Evolutionary conservation across 2,888 invertebrate species (phyloP).

Genomic region (Calliphora vomitoria): DNA sequence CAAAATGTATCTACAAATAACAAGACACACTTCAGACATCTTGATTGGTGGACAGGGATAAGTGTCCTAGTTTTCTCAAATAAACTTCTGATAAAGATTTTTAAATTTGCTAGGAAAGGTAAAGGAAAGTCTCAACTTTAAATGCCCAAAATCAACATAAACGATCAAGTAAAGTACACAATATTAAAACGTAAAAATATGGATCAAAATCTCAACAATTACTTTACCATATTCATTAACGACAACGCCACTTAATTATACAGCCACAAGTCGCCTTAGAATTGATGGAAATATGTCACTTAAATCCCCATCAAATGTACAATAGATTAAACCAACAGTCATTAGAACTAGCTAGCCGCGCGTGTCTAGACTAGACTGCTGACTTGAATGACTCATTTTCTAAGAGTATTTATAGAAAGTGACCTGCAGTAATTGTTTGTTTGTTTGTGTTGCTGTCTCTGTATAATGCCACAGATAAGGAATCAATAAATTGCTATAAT

Average conservation of each 20-base stretch:
- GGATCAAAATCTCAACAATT: background rate
- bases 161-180: too few species aligned
- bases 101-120: too few species aligned
- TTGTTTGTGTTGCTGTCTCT: background rate
- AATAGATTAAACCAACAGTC: background rate
- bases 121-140: too few species aligned
- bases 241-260: background rate
- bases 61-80: too few species aligned
- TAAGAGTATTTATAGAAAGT: background rate
- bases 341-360: background rate
- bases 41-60: too few species aligned
- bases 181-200: too few species aligned
- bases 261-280: background rate
- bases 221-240: background rate
- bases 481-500: conserved; percentile 60
- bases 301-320: background rate
- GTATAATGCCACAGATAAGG: conserved; percentile 49
- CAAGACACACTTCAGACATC: too few species aligned
- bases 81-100: too few species aligned
- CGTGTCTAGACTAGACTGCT: conserved; percentile 48
- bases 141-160: too few species aligned
- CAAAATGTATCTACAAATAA: too few species aligned
- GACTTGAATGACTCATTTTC: conserved; percentile 43
- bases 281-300: conserved; percentile 18
- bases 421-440: background rate